A percentile compares a stretch with the other conserved stretches of the same genome.
Conservation (phyloP, 1,140 invertebrate species). For the Lutraria rhynchaena region DNA sequence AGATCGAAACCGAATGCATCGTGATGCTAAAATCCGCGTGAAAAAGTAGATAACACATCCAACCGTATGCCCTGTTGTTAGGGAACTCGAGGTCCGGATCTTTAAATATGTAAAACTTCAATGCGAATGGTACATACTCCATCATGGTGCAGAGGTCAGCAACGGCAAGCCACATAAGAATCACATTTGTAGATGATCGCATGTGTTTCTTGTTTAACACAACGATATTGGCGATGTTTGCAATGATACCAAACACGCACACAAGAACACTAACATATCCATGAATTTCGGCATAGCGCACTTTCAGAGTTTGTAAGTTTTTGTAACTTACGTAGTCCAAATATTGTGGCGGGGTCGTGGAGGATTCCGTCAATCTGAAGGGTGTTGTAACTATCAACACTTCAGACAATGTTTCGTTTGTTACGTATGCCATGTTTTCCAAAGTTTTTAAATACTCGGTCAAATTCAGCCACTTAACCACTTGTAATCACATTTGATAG, state of each 20-base stretch:
- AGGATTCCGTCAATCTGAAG: no score
- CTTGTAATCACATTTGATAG: no score
- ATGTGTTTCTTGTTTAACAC: conserved; percentile 94
- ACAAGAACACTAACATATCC: conserved; percentile 88
- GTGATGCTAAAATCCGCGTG: conserved; percentile 89
- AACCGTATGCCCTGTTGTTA: conserved; percentile 67
- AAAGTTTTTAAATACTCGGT: no score
- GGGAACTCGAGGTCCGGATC: conserved; percentile 56
- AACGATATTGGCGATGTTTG: conserved; percentile 94
- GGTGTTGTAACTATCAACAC: no score
- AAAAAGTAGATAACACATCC: conserved; percentile 78
- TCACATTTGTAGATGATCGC: conserved; percentile 91
- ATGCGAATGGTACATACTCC: conserved; percentile 92
- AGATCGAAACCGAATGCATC: conserved; percentile 96
- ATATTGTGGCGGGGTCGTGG: neutral
- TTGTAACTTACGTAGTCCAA: conserved; percentile 8
- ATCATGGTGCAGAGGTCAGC: conserved; percentile 94
- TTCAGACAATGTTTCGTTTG: no score
- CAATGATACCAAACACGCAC: conserved; percentile 93
- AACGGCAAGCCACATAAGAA: conserved; percentile 92
- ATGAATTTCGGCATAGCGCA: conserved; percentile 84
- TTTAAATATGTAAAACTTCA: conserved; percentile 84
- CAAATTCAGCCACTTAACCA: no score
- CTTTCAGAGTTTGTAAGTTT: conserved; percentile 50
- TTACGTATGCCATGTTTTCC: no score